These are phyloP conservation scores for Gymnarchus niloticus DNA, from an alignment of 2,113 vertebrate genomes.

Conservation along the genomic window DNA sequence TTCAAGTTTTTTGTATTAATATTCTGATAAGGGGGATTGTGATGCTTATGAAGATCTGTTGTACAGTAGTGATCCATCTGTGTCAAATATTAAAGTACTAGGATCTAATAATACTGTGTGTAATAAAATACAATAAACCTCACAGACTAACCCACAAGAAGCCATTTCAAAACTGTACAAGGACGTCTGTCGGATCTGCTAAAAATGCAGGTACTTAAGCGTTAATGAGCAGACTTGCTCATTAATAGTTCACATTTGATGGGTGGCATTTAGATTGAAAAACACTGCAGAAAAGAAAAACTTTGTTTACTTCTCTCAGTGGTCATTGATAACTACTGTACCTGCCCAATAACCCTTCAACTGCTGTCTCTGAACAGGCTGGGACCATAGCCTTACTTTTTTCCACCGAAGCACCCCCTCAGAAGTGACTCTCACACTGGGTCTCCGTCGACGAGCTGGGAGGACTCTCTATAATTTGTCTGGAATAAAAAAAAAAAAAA, in stretches of 20 bases:
- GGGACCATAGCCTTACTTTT: conserved; percentile 68
- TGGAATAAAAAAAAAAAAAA: conserved; percentile 35
- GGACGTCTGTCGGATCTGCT: too few species aligned
- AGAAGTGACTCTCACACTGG: conserved; percentile 54
- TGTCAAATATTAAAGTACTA: too few species aligned
- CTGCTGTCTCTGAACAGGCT: conserved; percentile 63
- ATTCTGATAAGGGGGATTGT: not conserved
- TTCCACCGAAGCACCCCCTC: conserved; percentile 45
- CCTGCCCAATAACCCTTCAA: conserved; percentile 56
- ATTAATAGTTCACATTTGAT: too few species aligned
- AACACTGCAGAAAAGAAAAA: conserved; percentile 56
- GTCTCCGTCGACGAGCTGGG: conserved; percentile 35
- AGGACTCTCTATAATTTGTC: conserved; percentile 20
- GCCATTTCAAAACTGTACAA: not conserved
- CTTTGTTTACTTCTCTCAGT: conserved; percentile 66
- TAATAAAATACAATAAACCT: not conserved
- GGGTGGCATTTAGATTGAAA: not conserved
- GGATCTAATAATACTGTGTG: not conserved
- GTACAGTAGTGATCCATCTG: too few species aligned
- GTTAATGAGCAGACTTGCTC: too few species aligned
- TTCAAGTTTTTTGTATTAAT: not conserved
- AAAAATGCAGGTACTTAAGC: not conserved
- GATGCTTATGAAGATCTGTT: not conserved
- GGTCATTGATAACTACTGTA: conserved; percentile 59
- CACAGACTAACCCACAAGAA: not conserved